Evolutionary conservation across 2,888 invertebrate species (phyloP).

Genomic region (Chironomus tentans): DNA sequence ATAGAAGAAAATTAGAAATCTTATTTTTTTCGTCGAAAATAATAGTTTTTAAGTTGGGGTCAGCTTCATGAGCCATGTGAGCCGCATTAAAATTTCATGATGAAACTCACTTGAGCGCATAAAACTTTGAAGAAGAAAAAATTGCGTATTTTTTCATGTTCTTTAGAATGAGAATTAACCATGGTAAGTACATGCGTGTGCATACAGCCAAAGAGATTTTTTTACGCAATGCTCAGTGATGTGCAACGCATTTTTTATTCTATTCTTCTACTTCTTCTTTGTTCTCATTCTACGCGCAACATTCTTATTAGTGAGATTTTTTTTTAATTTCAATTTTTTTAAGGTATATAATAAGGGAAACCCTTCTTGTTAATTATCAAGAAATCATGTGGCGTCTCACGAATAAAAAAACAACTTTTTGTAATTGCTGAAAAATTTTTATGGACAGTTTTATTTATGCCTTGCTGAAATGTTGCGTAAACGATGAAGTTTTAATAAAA

Average conservation of each 20-base stretch:
- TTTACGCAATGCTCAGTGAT: not conserved
- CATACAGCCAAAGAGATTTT: not conserved
- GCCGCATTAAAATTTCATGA: not conserved
- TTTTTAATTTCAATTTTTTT: not conserved
- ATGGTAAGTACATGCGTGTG: too few relatives aligned
- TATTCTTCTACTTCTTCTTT: not conserved
- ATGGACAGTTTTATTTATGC: too few relatives aligned
- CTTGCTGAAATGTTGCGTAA: too few relatives aligned
- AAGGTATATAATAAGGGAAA: too few relatives aligned
- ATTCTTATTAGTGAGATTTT: not conserved
- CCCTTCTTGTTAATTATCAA: too few relatives aligned
- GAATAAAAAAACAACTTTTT: too few relatives aligned
- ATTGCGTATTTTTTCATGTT: slow-evolving; percentile 8
- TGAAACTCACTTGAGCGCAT: slow-evolving; percentile 11
- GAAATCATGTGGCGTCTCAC: too few relatives aligned
- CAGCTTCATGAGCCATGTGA: slow-evolving; percentile 2
- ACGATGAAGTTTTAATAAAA: too few relatives aligned
- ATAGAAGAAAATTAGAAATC: too few relatives aligned
- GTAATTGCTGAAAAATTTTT: too few relatives aligned
- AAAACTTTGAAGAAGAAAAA: not conserved
- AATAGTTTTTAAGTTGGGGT: not conserved
- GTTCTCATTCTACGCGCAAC: not conserved
- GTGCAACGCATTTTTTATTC: slow-evolving; percentile 3
- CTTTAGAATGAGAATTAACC: too few relatives aligned
- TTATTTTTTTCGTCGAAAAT: not conserved